Conservation (phyloP, 2,888 invertebrate genomes). For the Drosophila subsilvestris region DNA sequence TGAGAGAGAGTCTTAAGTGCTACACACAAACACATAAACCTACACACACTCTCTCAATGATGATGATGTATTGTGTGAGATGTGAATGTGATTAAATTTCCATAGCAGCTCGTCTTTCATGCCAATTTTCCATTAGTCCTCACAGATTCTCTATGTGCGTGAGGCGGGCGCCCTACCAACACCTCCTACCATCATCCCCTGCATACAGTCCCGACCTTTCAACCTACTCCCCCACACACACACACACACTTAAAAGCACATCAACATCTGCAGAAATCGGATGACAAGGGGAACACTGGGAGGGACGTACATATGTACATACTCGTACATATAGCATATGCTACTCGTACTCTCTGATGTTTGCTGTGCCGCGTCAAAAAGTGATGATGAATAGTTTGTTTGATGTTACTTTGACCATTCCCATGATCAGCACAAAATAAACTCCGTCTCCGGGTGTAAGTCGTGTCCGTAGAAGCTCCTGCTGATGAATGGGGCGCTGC, state of each 20-base stretch:
- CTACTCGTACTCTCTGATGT: constrained; percentile 45
- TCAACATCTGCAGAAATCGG: constrained; percentile 39
- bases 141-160: constrained; percentile 29
- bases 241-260: constrained; percentile 69
- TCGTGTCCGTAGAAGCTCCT: constrained; percentile 2
- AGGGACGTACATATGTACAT: neutral
- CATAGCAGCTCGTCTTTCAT: constrained; percentile 80
- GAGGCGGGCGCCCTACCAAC: constrained; percentile 3
- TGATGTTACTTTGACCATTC: constrained; percentile 78
- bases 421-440: constrained; percentile 72
- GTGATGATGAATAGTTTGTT: constrained; percentile 80
- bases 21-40: constrained; percentile 22
- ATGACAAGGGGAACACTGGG: constrained; percentile 6
- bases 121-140: constrained; percentile 79
- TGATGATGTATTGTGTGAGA: constrained; percentile 79
- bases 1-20: constrained; percentile 66
- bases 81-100: constrained; percentile 80
- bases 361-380: constrained; percentile 70
- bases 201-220: neutral
- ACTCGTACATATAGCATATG: constrained; percentile 35
- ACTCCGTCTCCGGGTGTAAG: constrained; percentile 21
- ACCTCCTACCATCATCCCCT: neutral
- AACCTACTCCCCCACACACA: constrained; percentile 13
- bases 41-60: constrained; percentile 57
- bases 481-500: constrained; percentile 31